Conservation (phyloP, 2,113 vertebrate genomes). For the Channa argus region DNA sequence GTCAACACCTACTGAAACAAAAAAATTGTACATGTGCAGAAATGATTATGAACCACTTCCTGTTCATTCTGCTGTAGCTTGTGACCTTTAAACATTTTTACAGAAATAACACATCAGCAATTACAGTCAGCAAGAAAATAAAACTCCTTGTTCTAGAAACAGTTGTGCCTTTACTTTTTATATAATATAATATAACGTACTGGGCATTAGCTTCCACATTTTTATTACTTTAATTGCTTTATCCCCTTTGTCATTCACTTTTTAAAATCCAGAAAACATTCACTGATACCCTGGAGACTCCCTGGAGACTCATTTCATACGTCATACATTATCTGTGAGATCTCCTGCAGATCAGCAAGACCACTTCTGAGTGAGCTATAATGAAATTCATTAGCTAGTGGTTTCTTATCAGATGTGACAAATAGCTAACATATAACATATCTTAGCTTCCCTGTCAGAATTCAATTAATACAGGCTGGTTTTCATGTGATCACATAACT, state of each 20-base stretch:
- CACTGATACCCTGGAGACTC: neutral
- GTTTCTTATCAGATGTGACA: conserved; percentile 52
- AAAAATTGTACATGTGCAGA: neutral
- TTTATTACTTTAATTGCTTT: neutral
- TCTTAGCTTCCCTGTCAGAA: conserved; percentile 34
- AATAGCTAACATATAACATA: conserved; percentile 18
- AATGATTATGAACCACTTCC: neutral
- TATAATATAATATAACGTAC: no score
- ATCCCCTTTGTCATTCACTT: neutral
- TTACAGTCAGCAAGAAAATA: neutral
- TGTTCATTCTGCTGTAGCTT: neutral
- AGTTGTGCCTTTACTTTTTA: neutral
- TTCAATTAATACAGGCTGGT: conserved; percentile 37
- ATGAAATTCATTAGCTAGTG: conserved; percentile 42
- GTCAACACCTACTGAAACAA: neutral
- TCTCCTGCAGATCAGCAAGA: conserved; percentile 14
- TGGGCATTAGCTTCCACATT: neutral
- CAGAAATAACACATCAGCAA: neutral
- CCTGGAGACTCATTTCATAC: neutral
- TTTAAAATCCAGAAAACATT: neutral
- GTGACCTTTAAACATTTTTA: neutral
- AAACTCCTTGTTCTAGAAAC: neutral
- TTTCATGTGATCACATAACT: conserved; percentile 30
- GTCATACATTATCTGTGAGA: conserved; percentile 12
- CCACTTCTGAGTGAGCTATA: conserved; percentile 33